Evolutionary conservation across 2,888 invertebrate species (phyloP).

Genomic region (Saturnia japonica): DNA sequence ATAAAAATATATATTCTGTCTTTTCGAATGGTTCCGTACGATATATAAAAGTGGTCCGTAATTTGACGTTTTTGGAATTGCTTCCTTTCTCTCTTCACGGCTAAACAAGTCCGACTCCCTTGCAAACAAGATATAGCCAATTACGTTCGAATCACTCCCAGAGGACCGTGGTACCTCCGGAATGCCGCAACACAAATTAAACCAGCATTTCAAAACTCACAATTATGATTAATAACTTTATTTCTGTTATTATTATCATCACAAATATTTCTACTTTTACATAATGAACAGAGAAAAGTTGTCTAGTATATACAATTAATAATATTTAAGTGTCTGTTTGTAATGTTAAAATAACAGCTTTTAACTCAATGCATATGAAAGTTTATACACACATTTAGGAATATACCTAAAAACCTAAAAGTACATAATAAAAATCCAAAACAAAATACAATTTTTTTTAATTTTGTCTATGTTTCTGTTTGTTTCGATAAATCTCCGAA

Average conservation of each 20-base stretch:
- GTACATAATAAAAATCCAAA: too few species aligned
- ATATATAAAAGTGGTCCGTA: not conserved
- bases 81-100: not conserved
- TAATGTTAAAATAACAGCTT: too few species aligned
- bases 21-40: not conserved
- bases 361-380: too few species aligned
- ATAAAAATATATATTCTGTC: not conserved
- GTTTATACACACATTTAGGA: too few species aligned
- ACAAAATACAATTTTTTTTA: too few species aligned
- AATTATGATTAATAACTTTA: not conserved
- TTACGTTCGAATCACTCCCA: conserved; percentile 12
- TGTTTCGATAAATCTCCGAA: too few species aligned
- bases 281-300: not conserved
- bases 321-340: too few species aligned
- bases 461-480: too few species aligned
- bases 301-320: too few species aligned
- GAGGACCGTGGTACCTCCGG: not conserved
- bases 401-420: too few species aligned
- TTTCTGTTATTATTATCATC: not conserved
- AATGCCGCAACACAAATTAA: not conserved
- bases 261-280: not conserved
- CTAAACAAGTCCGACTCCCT: not conserved
- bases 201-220: not conserved
- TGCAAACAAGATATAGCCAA: conserved; percentile 11
- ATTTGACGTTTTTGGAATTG: not conserved